Percentiles rank a stretch among this genome's conserved stretches.
phyloP scores from a whole-genome alignment of 2,888 invertebrate species.

The Heteropelma amictum region DNA sequence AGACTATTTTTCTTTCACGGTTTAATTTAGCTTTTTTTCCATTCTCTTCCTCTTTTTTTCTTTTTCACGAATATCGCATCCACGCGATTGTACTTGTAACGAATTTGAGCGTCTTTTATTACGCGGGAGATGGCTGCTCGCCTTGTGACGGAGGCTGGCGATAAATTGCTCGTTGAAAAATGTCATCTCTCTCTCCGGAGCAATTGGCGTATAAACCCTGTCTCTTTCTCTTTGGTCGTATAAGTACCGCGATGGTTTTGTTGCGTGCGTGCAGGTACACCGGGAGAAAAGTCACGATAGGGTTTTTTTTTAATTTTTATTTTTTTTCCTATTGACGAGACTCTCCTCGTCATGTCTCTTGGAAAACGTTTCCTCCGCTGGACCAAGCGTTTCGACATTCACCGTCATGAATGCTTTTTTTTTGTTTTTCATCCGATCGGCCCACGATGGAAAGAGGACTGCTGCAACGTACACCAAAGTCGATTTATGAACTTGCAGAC shows the following conservation, averaged over 20 bases:
- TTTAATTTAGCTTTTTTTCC: constrained; percentile 3
- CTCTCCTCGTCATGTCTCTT: constrained; percentile 15
- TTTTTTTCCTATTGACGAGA: constrained; percentile 23
- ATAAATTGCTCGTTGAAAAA: constrained; percentile 44
- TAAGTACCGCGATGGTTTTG: constrained; percentile 15
- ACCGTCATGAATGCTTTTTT: constrained; percentile 3
- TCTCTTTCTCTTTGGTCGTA: not conserved
- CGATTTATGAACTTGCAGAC: constrained; percentile 26
- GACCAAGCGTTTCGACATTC: constrained; percentile 3
- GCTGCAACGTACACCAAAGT: too few relatives aligned
- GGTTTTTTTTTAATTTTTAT: too few relatives aligned
- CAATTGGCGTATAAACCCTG: too few relatives aligned
- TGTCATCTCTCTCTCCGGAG: constrained; percentile 8
- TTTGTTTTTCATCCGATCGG: constrained; percentile 1
- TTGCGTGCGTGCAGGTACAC: constrained; percentile 22
- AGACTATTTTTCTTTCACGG: too few relatives aligned
- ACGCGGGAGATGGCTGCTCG: constrained; percentile 5
- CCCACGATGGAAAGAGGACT: not conserved
- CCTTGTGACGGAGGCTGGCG: constrained; percentile 13
- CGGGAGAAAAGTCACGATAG: constrained; percentile 34
- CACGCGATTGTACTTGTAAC: constrained; percentile 18
- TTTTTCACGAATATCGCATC: not conserved
- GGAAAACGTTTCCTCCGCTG: constrained; percentile 19
- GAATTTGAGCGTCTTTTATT: constrained; percentile 22
- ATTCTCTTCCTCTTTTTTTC: not conserved